These are phyloP conservation scores for Trichoplusia ni DNA, from an alignment of 1,140 invertebrate species.

Conservation along the genomic window DNA sequence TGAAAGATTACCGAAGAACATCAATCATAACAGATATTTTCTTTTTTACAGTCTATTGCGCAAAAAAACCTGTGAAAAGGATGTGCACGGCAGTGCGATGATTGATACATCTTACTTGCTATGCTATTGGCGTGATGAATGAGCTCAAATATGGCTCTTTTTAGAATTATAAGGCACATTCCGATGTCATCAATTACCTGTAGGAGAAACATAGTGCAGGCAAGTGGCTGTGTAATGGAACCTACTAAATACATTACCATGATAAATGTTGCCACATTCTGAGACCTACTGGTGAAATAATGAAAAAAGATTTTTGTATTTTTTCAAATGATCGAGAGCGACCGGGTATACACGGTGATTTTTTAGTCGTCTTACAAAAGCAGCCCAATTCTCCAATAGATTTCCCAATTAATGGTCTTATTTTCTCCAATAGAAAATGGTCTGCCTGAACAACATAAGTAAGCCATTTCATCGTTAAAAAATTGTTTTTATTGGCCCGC, in stretches of 20 bases:
- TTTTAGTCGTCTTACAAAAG: not conserved
- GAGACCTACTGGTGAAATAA: not conserved
- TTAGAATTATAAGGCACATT: constrained; percentile 18
- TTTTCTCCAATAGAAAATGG: no score
- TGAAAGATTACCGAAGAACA: constrained; percentile 11
- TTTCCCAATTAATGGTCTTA: no score
- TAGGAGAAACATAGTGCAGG: constrained; percentile 8
- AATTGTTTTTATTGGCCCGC: no score
- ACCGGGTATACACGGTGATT: not conserved
- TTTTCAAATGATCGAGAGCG: not conserved
- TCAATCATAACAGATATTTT: constrained; percentile 37
- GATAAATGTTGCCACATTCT: not conserved
- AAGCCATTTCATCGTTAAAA: no score
- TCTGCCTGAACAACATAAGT: no score
- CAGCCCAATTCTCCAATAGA: no score
- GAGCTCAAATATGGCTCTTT: constrained; percentile 20
- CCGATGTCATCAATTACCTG: constrained; percentile 19
- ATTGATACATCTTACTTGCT: constrained; percentile 34
- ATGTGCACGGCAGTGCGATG: constrained; percentile 32
- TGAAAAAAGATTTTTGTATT: not conserved
- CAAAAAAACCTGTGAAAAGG: constrained; percentile 36
- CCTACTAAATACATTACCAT: constrained; percentile 3
- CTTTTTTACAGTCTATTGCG: constrained; percentile 31
- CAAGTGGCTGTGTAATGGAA: not conserved
- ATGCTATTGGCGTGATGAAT: constrained; percentile 31